Conservation (phyloP, 1,140 invertebrate species). For the Cecropterus lyciades region DNA sequence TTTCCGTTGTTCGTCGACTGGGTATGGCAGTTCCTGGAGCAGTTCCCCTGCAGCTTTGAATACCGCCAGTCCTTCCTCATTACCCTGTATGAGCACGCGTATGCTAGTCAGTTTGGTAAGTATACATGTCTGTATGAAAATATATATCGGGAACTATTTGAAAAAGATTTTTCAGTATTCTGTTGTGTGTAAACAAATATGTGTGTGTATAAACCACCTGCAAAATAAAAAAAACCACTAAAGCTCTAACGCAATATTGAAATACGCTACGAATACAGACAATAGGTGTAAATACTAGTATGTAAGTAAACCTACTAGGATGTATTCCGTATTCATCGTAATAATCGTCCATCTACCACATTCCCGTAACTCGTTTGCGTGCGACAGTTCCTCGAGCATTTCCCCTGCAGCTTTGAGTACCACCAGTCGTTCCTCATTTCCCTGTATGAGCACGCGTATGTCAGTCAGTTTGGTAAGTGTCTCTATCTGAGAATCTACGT, state of each 20-base stretch:
- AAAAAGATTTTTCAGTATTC: too few species aligned
- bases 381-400: slow-evolving; percentile 97
- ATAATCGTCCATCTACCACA: too few species aligned
- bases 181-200: too few species aligned
- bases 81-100: slow-evolving; percentile 96
- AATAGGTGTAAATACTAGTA: too few species aligned
- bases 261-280: too few species aligned
- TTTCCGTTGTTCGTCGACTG: slow-evolving; percentile 99
- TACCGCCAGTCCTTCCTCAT: slow-evolving; percentile 96
- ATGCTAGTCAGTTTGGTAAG: slow-evolving; percentile 96
- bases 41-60: slow-evolving; percentile 99
- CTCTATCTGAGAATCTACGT: too few species aligned
- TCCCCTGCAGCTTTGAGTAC: slow-evolving; percentile 99
- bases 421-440: slow-evolving; percentile 94
- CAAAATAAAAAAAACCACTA: too few species aligned
- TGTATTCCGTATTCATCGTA: too few species aligned
- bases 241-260: too few species aligned
- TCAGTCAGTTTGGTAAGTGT: slow-evolving; percentile 93
- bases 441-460: slow-evolving; percentile 97
- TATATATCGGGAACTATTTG: too few species aligned
- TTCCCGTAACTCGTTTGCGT: slow-evolving; percentile 99
- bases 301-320: too few species aligned
- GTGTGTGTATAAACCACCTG: too few species aligned
- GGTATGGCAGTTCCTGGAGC: slow-evolving; percentile 96
- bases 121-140: slow-evolving; percentile 18